These are phyloP conservation scores for Callipepla squamata DNA, from an alignment of 2,113 vertebrate genomes.

Conservation along the genomic window DNA sequence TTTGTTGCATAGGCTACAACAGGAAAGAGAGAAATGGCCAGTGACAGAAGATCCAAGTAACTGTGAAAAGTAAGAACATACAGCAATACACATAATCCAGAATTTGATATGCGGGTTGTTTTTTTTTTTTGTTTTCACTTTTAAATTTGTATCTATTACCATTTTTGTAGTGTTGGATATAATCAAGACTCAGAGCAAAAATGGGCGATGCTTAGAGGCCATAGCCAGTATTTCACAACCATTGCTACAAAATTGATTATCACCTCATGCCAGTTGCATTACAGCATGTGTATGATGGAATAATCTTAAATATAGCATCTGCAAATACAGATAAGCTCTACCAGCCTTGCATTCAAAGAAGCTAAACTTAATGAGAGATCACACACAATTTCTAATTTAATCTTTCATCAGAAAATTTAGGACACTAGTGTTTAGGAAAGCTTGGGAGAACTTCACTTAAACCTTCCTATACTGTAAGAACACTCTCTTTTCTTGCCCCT, in stretches of 20 bases:
- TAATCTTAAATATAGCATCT: not conserved
- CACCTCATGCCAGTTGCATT: not conserved
- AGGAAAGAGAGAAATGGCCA: accelerated
- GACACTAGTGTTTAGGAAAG: not conserved
- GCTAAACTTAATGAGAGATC: not conserved
- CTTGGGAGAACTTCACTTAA: not conserved
- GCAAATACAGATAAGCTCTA: not conserved
- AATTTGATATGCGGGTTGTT: not conserved
- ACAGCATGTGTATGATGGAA: not conserved
- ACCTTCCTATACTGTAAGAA: not conserved
- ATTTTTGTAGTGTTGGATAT: not conserved
- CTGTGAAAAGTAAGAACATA: not conserved
- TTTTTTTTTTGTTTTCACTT: not conserved
- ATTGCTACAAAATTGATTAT: not conserved
- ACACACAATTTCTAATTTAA: not conserved
- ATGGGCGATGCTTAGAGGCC: not conserved
- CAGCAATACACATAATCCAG: not conserved
- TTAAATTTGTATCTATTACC: not conserved
- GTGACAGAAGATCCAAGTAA: accelerated
- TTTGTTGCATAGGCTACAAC: not conserved
- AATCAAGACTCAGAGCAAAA: not conserved
- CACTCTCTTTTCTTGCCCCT: not conserved
- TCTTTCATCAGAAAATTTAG: not conserved
- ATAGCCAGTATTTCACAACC: not conserved
- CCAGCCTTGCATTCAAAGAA: not conserved